Evolutionary conservation across 2,797 vertebrate species (phyloP), one percentile per base, ranked within the genome.

Genomic region (Microchirus variegatus): DNA sequence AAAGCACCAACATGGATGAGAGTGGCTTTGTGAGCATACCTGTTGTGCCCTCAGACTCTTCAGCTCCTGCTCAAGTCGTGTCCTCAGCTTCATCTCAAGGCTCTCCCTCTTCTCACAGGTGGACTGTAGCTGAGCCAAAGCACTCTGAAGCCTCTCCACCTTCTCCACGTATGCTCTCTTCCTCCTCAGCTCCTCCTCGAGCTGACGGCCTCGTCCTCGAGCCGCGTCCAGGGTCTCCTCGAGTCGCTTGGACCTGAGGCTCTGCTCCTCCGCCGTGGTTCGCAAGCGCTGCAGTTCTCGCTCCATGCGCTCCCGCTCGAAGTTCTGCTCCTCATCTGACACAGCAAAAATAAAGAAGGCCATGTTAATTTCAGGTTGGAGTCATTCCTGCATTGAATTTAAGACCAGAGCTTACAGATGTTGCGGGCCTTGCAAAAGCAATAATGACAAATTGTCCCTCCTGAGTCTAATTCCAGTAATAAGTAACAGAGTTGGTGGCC

Each of bases 21-120:
- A 2, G 2, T 10, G 19, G 42, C 10, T 51, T 44, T 26, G 48
- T 10, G 10, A 13, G 46, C 22, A 50, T 89, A 98, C 96, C 96
- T 99, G 98, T 63, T 98, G 96, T 6, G 95, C 94, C 59, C 97
- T 92, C 80, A 99, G 89, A 59, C 93, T 95, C 89, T 95, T 95
- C 86, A 99, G 93, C 83, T 99, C 97, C 80, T 97, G 96, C 91
- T 99, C 97, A 19, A 99, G 91, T 43, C 96, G 92, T 0, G 95
- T 98, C 58, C 98, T 93, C 50, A 99, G 92, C 58, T 94, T 95
- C 78, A 95, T 92, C 87, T 99, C 98, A 52, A 99, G 91, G 59
- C 93, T 93, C 84, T 99, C 98, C 4, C 98, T 89, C 89, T 99
- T 99, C 86, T 99, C 96, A 0, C 98, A 99, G 48, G 97, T 96